A percentile compares a stretch with the other conserved stretches of the same genome.
phyloP scores from a whole-genome alignment of 2,113 vertebrate species.

The Dendrocopos noguchii region DNA sequence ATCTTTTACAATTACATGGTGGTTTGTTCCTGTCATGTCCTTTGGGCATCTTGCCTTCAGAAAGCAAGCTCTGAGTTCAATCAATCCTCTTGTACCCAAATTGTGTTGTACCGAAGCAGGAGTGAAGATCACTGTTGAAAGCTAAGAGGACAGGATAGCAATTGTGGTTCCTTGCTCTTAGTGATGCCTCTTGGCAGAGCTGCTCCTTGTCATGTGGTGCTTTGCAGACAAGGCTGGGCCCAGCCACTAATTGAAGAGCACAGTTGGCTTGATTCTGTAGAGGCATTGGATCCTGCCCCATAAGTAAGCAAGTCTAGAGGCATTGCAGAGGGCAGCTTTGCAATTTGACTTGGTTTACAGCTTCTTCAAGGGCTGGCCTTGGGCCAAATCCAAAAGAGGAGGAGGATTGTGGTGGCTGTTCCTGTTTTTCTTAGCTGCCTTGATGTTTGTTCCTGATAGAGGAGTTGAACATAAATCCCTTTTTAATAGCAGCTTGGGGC shows the following conservation, averaged over 20 bases:
- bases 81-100: neutral
- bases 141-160: neutral
- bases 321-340: neutral
- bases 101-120: neutral
- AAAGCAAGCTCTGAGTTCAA: neutral
- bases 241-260: constrained; percentile 23
- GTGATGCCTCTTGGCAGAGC: constrained; percentile 1
- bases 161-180: constrained; percentile 2
- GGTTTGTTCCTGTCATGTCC: neutral
- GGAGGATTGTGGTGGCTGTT: neutral
- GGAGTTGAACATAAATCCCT: neutral
- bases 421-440: neutral
- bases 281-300: neutral
- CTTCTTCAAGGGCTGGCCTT: neutral
- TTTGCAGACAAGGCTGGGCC: constrained; percentile 34
- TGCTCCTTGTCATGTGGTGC: neutral
- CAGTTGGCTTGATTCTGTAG: neutral
- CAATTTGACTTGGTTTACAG: neutral
- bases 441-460: neutral
- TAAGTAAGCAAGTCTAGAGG: neutral
- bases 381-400: neutral
- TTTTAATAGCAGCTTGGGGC: neutral
- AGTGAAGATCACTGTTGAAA: neutral
- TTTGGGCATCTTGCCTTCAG: neutral
- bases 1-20: neutral